These are phyloP conservation scores for Thereva nobilitata DNA, from an alignment of 2,888 invertebrate genomes.

Conservation along the genomic window DNA sequence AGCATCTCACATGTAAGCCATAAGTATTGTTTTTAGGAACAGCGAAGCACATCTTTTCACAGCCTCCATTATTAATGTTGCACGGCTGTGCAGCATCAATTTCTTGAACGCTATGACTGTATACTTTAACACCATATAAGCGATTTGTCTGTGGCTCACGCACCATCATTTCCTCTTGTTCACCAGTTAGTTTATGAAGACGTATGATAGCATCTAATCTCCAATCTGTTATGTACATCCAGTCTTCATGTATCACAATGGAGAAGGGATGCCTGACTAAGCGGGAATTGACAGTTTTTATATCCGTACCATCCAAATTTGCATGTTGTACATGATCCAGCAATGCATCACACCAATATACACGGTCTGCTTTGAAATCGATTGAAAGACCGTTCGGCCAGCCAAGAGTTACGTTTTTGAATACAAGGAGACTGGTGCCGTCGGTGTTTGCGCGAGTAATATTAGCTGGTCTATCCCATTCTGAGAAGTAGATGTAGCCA, in stretches of 20 bases:
- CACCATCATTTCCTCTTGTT: constrained; percentile 82
- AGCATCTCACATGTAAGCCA: constrained; percentile 72
- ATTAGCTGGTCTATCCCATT: constrained; percentile 96
- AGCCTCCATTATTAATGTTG: constrained; percentile 81
- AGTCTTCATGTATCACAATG: constrained; percentile 85
- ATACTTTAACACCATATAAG: constrained; percentile 89
- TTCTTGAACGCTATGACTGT: constrained; percentile 74
- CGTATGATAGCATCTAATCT: constrained; percentile 91
- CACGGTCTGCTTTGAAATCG: constrained; percentile 82
- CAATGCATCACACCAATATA: constrained; percentile 97
- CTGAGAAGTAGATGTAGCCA: constrained; percentile 92
- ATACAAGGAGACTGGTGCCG: constrained; percentile 83
- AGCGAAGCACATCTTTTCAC: constrained; percentile 94
- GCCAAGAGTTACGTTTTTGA: constrained; percentile 87
- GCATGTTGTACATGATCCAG: constrained; percentile 96
- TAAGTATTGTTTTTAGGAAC: constrained; percentile 66
- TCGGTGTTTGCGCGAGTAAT: constrained; percentile 92
- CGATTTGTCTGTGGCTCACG: constrained; percentile 88
- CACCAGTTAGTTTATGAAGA: constrained; percentile 85
- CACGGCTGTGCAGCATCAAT: constrained; percentile 80
- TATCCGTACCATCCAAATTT: constrained; percentile 86
- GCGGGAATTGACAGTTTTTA: constrained; percentile 84
- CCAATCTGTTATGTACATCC: constrained; percentile 98
- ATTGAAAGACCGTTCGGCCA: constrained; percentile 98
- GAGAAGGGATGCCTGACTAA: constrained; percentile 89